Conservation (phyloP, 2,888 invertebrate genomes). For the Encarsia formosa region DNA sequence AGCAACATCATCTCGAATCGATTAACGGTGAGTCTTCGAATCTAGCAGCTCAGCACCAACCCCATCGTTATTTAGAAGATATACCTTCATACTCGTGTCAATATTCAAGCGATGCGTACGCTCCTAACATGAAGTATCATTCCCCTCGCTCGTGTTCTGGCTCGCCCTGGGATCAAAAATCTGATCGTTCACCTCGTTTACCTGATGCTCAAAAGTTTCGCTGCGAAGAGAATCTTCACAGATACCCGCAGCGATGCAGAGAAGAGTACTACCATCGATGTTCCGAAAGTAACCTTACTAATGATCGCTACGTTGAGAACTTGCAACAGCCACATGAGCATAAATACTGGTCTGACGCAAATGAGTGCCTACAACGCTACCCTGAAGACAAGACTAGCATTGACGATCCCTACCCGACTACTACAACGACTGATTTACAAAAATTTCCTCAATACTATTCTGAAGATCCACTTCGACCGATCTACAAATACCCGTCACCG, state of each 20-base stretch:
- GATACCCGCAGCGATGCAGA: conserved; percentile 47
- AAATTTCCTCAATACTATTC: conserved; percentile 45
- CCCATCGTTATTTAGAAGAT: too few relatives aligned
- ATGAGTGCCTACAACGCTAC: conserved; percentile 42
- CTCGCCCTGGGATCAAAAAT: conserved; percentile 17
- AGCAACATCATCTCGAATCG: conserved; percentile 45
- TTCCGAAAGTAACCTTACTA: conserved; percentile 44
- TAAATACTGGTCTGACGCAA: conserved; percentile 39
- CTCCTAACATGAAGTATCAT: conserved; percentile 21
- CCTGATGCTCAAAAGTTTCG: conserved; percentile 36
- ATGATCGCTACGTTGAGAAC: conserved; percentile 37
- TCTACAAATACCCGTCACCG: background rate
- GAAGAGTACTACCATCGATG: conserved; percentile 48
- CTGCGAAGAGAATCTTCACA: conserved; percentile 45
- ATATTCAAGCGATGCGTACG: conserved; percentile 22
- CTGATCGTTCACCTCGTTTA: background rate
- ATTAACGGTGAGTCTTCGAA: conserved; percentile 49
- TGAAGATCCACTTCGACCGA: conserved; percentile 38
- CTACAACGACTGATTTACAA: conserved; percentile 37
- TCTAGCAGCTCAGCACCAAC: background rate
- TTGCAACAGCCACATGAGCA: conserved; percentile 33
- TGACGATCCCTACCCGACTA: background rate
- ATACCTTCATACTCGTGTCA: conserved; percentile 22
- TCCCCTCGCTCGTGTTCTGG: conserved; percentile 17
- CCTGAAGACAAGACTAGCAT: conserved; percentile 31